A percentile compares a stretch with the other conserved stretches of the same genome.
phyloP scores from a whole-genome alignment of 2,113 vertebrate genomes.

The Sclerurus mexicanus region DNA sequence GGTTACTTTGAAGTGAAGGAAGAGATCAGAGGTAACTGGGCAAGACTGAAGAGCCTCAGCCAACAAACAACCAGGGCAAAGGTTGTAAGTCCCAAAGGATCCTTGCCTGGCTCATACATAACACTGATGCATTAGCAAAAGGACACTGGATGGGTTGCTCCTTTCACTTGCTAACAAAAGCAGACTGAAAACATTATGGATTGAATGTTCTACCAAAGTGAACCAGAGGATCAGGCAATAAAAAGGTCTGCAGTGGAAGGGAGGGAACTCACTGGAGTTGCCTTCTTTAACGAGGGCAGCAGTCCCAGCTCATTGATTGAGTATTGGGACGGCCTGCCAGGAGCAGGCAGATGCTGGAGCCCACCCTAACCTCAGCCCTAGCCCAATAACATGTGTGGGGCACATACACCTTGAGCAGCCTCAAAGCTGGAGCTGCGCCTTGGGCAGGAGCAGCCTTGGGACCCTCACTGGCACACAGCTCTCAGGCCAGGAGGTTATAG shows the following conservation, averaged over 20 bases:
- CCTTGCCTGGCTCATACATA: not conserved
- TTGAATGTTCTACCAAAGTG: not conserved
- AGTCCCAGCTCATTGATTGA: not conserved
- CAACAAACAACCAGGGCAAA: not conserved
- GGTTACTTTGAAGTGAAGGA: not conserved
- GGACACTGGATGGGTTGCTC: not conserved
- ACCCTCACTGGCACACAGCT: not conserved
- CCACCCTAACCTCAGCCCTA: not conserved
- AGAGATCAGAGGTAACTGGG: not conserved
- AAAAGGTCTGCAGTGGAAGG: not conserved
- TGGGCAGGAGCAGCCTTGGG: not conserved
- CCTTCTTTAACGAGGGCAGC: rapidly evolving
- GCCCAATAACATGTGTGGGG: not conserved
- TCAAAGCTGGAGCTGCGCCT: not conserved
- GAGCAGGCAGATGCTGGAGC: not conserved
- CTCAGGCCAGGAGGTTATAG: not conserved
- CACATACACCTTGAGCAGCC: not conserved
- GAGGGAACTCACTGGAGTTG: not conserved
- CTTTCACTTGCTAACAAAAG: not conserved
- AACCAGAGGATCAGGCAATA: not conserved
- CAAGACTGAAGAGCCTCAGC: not conserved
- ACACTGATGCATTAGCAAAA: not conserved
- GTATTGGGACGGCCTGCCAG: not conserved
- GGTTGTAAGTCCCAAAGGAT: not conserved
- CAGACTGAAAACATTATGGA: not conserved